These are phyloP conservation scores for Anarhynchus alexandrinus DNA, from an alignment of 2,113 vertebrate genomes.

Conservation along the genomic window DNA sequence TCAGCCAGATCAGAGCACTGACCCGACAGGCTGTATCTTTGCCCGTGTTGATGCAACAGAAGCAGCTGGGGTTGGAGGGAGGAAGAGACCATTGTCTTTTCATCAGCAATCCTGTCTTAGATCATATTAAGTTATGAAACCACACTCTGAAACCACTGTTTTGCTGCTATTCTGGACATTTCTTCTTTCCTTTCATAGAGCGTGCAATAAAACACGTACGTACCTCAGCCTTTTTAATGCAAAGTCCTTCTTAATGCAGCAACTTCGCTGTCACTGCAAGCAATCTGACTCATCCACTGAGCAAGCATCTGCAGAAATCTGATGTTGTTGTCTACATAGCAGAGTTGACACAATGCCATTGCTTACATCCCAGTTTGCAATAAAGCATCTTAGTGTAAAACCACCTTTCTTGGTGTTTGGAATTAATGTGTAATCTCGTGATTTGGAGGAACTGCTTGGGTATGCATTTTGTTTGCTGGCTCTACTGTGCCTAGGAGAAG, in stretches of 20 bases:
- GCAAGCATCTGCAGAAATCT: background rate
- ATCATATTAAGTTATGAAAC: background rate
- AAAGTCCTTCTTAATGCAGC: background rate
- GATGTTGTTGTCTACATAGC: background rate
- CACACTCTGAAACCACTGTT: background rate
- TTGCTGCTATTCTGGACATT: background rate
- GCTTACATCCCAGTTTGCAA: background rate
- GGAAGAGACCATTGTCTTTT: background rate
- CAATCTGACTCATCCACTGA: background rate
- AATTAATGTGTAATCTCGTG: background rate
- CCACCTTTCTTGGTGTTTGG: background rate
- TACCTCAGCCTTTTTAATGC: background rate
- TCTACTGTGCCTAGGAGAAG: background rate
- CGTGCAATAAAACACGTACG: too few species aligned
- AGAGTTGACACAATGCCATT: background rate
- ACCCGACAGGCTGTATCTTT: background rate
- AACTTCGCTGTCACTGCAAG: background rate
- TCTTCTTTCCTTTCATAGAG: background rate
- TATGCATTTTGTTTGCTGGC: background rate
- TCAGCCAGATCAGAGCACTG: background rate
- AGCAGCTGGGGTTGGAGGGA: background rate
- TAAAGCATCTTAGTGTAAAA: background rate
- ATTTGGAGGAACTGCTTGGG: background rate
- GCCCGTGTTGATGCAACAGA: background rate
- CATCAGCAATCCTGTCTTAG: background rate